Evolutionary conservation across 2,113 vertebrate species (phyloP).

Genomic region (Phocoena sinus): DNA sequence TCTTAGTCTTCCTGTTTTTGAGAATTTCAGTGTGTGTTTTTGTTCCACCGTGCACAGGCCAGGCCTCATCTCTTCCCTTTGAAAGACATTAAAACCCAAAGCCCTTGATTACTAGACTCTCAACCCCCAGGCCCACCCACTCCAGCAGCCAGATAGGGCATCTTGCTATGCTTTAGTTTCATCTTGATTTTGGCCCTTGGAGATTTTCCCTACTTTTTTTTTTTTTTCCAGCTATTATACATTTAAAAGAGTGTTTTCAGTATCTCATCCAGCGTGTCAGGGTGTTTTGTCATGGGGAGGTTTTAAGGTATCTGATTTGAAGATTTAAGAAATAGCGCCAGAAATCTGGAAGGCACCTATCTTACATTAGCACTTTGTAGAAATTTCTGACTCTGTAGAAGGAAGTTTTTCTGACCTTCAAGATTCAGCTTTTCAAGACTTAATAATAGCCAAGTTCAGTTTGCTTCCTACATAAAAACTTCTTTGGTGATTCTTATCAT

Average conservation of each 20-base stretch:
- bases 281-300: not conserved
- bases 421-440: not conserved
- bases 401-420: not conserved
- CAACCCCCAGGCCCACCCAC: accelerated
- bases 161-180: not conserved
- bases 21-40: not conserved
- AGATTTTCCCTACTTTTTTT: not conserved
- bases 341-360: not conserved
- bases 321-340: not conserved
- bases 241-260: not conserved
- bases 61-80: not conserved
- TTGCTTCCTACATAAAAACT: not conserved
- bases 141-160: not conserved
- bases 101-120: not conserved
- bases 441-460: not conserved
- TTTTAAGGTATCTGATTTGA: not conserved
- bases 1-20: not conserved
- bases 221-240: not conserved
- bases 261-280: not conserved
- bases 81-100: not conserved
- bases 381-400: not conserved
- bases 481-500: not conserved
- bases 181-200: not conserved
- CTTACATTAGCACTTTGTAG: not conserved
- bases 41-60: not conserved